These are phyloP conservation scores for Spheniscus humboldti DNA, from an alignment of 2,797 vertebrate genomes.

Conservation along the genomic window DNA sequence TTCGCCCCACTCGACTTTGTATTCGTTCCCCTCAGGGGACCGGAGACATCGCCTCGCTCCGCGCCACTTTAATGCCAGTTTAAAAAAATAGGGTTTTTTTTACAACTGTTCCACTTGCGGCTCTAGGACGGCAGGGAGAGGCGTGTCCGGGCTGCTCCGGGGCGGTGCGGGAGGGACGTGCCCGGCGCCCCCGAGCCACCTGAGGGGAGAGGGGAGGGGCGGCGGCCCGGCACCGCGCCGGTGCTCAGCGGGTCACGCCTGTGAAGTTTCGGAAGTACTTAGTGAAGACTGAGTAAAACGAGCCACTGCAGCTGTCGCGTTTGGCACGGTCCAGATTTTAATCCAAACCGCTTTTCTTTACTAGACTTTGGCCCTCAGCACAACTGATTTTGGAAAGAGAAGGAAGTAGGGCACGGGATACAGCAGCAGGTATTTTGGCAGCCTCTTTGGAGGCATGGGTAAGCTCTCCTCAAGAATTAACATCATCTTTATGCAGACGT, in stretches of 20 bases:
- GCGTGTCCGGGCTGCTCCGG: background rate
- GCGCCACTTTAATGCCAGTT: background rate
- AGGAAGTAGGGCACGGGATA: no score
- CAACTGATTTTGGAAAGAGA: background rate
- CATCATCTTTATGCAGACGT: background rate
- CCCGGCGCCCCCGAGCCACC: no score
- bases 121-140: background rate
- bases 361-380: background rate
- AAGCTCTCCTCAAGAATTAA: background rate
- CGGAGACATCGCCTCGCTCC: background rate
- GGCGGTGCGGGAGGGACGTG: background rate
- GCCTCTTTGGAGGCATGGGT: background rate
- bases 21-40: accelerated
- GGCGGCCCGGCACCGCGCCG: accelerated
- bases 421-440: background rate
- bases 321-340: background rate
- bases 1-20: accelerated
- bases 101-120: background rate
- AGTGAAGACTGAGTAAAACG: background rate
- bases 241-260: accelerated
- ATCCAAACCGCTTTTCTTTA: background rate
- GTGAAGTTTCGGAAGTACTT: background rate
- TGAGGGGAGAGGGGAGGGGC: background rate
- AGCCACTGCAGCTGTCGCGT: background rate
- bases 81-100: background rate